A percentile compares a stretch with the other conserved stretches of the same genome.
These are phyloP conservation scores for Crocuta crocuta DNA, from an alignment of 2,113 vertebrate genomes.

Conservation along the genomic window DNA sequence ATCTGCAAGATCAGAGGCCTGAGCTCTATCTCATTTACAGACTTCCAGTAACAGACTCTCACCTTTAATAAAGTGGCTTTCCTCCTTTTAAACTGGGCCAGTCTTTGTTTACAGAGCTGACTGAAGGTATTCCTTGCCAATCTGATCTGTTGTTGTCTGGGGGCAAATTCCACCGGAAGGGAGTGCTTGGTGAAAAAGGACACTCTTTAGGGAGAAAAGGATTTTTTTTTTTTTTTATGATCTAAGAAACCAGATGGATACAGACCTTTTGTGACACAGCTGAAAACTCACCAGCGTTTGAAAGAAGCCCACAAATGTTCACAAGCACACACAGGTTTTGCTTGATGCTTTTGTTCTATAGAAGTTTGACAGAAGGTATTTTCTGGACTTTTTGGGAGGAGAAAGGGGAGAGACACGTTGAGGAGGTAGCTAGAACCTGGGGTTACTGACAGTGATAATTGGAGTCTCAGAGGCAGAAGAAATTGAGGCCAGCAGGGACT, in stretches of 20 bases:
- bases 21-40: background rate
- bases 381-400: background rate
- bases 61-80: background rate
- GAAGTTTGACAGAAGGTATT: background rate
- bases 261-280: background rate
- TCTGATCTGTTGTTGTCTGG: constrained; percentile 47
- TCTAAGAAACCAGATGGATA: background rate
- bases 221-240: background rate
- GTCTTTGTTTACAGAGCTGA: background rate
- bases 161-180: background rate
- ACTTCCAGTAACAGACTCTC: constrained; percentile 75
- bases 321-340: accelerated
- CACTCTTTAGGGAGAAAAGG: background rate
- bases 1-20: background rate
- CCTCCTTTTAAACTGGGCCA: background rate
- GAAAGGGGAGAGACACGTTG: background rate
- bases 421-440: background rate
- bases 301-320: background rate
- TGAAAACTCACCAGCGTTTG: background rate
- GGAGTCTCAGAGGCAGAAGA: accelerated
- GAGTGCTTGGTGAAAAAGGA: background rate
- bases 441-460: background rate
- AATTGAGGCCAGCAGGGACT: accelerated
- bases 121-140: background rate
- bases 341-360: background rate